These are phyloP conservation scores for Percina caprodes DNA, from an alignment of 2,113 vertebrate species.

Conservation along the genomic window DNA sequence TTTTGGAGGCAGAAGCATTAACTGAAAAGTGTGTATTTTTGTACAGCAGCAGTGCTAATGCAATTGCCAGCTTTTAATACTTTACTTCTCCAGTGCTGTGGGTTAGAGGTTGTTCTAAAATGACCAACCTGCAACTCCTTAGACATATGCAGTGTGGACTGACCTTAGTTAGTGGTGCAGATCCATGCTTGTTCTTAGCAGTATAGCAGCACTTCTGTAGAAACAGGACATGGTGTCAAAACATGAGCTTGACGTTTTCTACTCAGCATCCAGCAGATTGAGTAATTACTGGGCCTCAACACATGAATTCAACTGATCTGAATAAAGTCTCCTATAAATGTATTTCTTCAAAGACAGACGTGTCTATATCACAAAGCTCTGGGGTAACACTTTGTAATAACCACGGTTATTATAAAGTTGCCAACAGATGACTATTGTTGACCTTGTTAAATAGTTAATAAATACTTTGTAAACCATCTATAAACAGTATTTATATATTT, in stretches of 20 bases:
- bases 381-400: background rate
- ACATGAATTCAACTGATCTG: background rate
- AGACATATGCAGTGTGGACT: background rate
- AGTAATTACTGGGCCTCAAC: background rate
- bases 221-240: background rate
- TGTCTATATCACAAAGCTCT: background rate
- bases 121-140: constrained; percentile 28
- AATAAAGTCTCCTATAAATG: background rate
- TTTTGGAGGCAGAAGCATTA: background rate
- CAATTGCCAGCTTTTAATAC: constrained; percentile 21
- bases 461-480: too few species aligned
- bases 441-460: too few species aligned
- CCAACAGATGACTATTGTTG: too few species aligned
- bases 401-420: too few species aligned
- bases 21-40: constrained; percentile 23
- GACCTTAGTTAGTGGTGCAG: constrained; percentile 64
- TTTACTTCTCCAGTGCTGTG: background rate
- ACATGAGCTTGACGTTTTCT: background rate
- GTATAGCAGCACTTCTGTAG: background rate
- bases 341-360: background rate
- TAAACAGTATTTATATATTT: background rate
- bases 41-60: too few species aligned
- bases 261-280: background rate
- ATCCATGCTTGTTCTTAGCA: background rate
- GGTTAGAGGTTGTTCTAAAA: constrained; percentile 38